Base-by-base conservation (phyloP, 2,888 invertebrate genomes). In the Caenorhabditis sp. region DNA sequence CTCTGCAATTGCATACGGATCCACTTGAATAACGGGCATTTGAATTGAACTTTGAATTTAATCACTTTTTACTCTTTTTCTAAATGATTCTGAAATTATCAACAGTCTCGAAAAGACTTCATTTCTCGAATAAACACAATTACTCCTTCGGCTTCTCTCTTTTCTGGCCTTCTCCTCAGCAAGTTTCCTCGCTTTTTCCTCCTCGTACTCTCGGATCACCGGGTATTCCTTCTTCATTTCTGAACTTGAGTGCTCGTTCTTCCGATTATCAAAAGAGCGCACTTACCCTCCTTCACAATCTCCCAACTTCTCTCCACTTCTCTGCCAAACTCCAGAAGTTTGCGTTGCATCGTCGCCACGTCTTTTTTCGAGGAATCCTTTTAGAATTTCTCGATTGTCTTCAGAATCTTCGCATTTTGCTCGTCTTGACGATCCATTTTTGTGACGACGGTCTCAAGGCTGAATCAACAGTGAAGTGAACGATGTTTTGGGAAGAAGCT, bases 1-100 rank as follows among this genome's bases (percentile, higher is more conserved):
- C 70, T 9, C 53, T 70, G 24, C 59, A 59, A 53, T 59, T 70
- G 4, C 59, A 59, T 15, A 37, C 58, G 6, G 66, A 66, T 20
- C 53, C 52, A 45, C 13, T 22, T 9, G 30, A 48, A 32, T 5
- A 26, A 50, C n/a, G 9, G 5, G 30, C 9, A 7, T 30, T 30
- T 7, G 9, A 30, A 30, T 30, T 9, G 30, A 30, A 30, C 9
- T 30, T 30, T 30, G 9, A 5, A 30, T 30, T 30, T 30, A 7
- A 5, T 30, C 37, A 37, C 37, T 8, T 37, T 37, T 37, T 13
- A 4, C 37, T 4, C 37, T 37, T 37, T 37, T 37, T n/a, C n/a
- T n/a, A n/a, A n/a, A n/a, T n/a, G n/a, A n/a, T n/a, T n/a, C n/a
- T n/a, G n/a, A n/a, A n/a, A n/a, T n/a, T n/a, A n/a, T n/a, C n/a